Evolutionary conservation across 2,888 invertebrate species (phyloP), one percentile per base, ranked within the genome.

Genomic region (Plusia festucae): DNA sequence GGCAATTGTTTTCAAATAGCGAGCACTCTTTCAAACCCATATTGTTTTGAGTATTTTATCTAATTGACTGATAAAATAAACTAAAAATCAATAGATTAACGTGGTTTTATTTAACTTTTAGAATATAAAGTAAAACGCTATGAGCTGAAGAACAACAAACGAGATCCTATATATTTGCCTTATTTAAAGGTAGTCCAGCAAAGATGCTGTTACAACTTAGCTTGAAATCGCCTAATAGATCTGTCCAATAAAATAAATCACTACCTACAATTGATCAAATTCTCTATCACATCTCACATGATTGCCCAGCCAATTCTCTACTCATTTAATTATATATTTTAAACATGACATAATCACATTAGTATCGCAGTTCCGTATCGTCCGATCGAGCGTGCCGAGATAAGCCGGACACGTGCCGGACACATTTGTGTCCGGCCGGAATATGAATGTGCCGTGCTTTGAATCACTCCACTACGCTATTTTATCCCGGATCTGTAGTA

Each of bases 361-460:
- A 15, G 55, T 44, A 56, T 54, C 56, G 16, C 53, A 24, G 52
- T 15, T 49, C 18, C 20, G 49, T 52, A 52, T 74, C 64, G 56
- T 49, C 18, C 53, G 66, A 79, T 71, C 68, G 63, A 58, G 51
- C 66, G 64, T 52, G 58, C 59, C 72, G 57, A 73, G 85, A 85
- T 86, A 84, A 85, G 78, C 72, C 70, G 64, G 67, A 70, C 72
- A 65, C 63, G 65, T 74, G 72, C 65, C 62, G 70, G 72, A 78
- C 80, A 73, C 65, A 66, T n/a, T n/a, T 72, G 74, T 57, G 74
- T 68, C 78, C 69, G 74, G 54, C 46, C 63, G 58, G 68, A 59
- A 70, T 73, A 70, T 68, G 73, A 63, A 75, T 66, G 70, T 65
- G 46, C 68, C n/a, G 8, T 11, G 75, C 72, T 76, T 78, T 78